A percentile compares a stretch with the other conserved stretches of the same genome.
Conservation (phyloP, 2,113 vertebrate genomes). For the Platycercus adscitus region DNA sequence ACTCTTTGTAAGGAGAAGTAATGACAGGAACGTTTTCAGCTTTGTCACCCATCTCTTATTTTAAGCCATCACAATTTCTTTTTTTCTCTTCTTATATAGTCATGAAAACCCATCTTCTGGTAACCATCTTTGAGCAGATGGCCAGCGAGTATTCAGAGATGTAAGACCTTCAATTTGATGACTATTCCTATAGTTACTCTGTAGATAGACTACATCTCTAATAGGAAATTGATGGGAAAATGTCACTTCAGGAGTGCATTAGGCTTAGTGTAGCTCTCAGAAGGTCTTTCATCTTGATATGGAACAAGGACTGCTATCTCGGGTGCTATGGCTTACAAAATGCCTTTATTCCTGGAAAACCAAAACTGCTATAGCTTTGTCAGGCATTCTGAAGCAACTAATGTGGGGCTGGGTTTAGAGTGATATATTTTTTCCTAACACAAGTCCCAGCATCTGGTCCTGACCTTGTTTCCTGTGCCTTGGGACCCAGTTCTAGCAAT, state of each 20-base stretch:
- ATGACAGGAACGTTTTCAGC: neutral
- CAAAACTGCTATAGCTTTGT: neutral
- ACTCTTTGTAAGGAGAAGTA: neutral
- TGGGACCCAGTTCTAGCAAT: neutral
- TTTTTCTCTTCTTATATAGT: neutral
- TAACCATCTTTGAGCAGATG: neutral
- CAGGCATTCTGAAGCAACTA: neutral
- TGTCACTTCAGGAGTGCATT: neutral
- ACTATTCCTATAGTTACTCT: neutral
- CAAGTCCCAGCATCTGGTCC: neutral
- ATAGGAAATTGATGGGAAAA: neutral
- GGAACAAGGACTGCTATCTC: neutral
- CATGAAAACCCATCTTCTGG: neutral
- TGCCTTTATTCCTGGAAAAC: neutral
- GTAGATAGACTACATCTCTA: neutral
- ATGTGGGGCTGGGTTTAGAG: neutral
- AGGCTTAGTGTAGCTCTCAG: neutral
- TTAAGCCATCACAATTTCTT: neutral
- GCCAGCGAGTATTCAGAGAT: neutral
- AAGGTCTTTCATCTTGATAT: neutral
- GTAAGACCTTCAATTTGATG: neutral
- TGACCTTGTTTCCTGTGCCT: fast-evolving
- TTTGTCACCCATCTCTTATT: neutral
- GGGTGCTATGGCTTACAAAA: neutral
- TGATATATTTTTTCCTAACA: neutral